Evolutionary conservation across 2,113 vertebrate species (phyloP), one percentile per base, ranked within the genome.

Genomic region (Synodontis membranacea): DNA sequence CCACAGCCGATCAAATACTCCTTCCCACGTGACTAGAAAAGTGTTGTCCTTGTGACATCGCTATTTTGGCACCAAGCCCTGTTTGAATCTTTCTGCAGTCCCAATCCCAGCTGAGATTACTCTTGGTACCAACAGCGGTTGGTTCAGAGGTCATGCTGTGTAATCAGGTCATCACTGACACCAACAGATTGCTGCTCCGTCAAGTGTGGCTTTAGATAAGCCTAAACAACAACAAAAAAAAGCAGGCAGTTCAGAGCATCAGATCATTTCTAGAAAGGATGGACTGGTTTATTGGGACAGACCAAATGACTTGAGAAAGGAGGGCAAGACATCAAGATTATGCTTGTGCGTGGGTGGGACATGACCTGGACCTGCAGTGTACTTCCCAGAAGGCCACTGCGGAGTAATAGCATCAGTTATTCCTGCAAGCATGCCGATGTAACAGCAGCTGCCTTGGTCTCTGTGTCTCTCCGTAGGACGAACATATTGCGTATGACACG

Each of bases 181-280:
- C 80, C 37, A 37, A 72, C 80, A 72, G 88, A 89, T 91, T 86
- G 83, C 74, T 87, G 85, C 60, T 84, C 81, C 84, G 86, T 87
- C 90, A 87, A 87, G 83, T 88, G 89, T 85, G 89, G 89, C 87
- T 89, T 89, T 86, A 91, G 89, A 92, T 92, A 90, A 91, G 88
- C 85, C 54, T 0, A 34, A 56, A 70, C n/a, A 28, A n/a, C n/a
- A n/a, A n/a, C n/a, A n/a, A n/a, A n/a, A 83, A 87, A 89, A n/a
- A 87, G 48, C 78, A 31, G 14, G 42, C 39, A 15, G 12, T 10
- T 64, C 56, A 42, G 56, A 58, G n/a, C 11, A 42, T 84, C 83
- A 76, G 85, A 90, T 88, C 50, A 80, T 85, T 88, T 90, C 54
- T 80, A 60, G 85, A 86, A 84, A 85, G 88, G 84, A 84, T 88